Evolutionary conservation across 2,888 invertebrate species (phyloP).

Genomic region (Trisateles emortualis): DNA sequence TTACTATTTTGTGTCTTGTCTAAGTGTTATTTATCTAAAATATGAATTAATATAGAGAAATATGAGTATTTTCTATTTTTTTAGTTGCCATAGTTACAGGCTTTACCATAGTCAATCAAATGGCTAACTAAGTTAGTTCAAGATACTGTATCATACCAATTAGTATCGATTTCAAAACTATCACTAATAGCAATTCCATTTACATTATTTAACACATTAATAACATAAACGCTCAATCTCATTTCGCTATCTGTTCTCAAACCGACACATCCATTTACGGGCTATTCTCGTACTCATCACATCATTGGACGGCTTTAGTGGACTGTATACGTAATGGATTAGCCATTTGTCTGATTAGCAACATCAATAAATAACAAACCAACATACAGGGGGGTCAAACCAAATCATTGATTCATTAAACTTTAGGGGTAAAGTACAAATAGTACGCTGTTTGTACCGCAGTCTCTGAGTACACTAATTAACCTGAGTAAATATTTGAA

Average conservation of each 20-base stretch:
- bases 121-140: background rate
- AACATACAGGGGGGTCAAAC: conserved; percentile 68
- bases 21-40: too few species aligned
- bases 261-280: conserved; percentile 65
- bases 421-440: conserved; percentile 70
- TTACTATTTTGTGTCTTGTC: too few species aligned
- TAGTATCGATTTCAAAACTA: background rate
- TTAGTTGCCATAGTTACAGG: too few species aligned
- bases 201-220: conserved; percentile 7
- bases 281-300: conserved; percentile 63
- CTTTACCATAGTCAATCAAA: too few species aligned
- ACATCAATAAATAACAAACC: conserved; percentile 82
- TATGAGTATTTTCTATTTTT: too few species aligned
- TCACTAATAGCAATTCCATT: background rate
- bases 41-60: too few species aligned
- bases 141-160: background rate
- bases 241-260: conserved; percentile 31
- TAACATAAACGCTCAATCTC: conserved; percentile 7
- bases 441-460: conserved; percentile 61
- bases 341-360: conserved; percentile 85
- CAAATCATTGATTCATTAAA: conserved; percentile 81
- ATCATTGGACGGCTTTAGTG: conserved; percentile 58
- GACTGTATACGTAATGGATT: conserved; percentile 79
- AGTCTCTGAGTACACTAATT: conserved; percentile 74
- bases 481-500: conserved; percentile 74